Conservation (phyloP, 23 tunicate species). For the Halocynthia aurantium region DNA sequence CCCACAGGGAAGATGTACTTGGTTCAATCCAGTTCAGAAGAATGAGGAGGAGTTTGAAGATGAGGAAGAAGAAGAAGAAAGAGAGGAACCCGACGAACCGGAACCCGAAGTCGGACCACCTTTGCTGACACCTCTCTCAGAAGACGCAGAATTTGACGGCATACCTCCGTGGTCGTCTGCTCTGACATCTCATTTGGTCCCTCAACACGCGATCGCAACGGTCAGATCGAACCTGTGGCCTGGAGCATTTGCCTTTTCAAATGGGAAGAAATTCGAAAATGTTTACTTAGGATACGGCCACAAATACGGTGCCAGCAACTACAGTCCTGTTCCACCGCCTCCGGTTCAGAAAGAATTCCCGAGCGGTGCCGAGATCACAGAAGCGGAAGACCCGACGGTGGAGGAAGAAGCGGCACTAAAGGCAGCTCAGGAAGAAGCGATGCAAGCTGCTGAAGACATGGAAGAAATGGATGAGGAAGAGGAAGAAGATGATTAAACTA, state of each 20-base stretch:
- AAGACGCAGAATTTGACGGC: constrained; percentile 88
- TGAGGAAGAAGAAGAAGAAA: constrained; percentile 95
- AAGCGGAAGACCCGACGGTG: constrained; percentile 96
- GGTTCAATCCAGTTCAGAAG: constrained; percentile 93
- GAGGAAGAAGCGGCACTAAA: constrained; percentile 97
- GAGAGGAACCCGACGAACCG: constrained; percentile 92
- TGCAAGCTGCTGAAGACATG: constrained; percentile 89
- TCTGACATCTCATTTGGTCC: constrained; percentile 74
- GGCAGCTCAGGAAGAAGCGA: constrained; percentile 95
- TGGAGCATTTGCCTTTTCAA: constrained; percentile 83
- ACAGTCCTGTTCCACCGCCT: constrained; percentile 93
- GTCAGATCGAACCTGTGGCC: constrained; percentile 96
- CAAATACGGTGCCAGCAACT: constrained; percentile 91
- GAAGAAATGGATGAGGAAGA: constrained; percentile 96
- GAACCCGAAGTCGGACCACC: constrained; percentile 98
- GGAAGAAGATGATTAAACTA: constrained; percentile 59
- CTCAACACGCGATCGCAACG: constrained; percentile 87
- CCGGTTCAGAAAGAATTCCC: constrained; percentile 84
- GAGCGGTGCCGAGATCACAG: constrained; percentile 95
- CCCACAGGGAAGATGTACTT: constrained; percentile 88
- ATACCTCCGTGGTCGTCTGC: constrained; percentile 90
- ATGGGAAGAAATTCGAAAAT: constrained; percentile 94
- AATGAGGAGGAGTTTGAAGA: constrained; percentile 90
- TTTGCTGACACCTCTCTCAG: constrained; percentile 86
- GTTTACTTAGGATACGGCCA: constrained; percentile 95